Evolutionary conservation across 2,797 vertebrate species (phyloP).

Genomic region (Pempheris klunzingeri): DNA sequence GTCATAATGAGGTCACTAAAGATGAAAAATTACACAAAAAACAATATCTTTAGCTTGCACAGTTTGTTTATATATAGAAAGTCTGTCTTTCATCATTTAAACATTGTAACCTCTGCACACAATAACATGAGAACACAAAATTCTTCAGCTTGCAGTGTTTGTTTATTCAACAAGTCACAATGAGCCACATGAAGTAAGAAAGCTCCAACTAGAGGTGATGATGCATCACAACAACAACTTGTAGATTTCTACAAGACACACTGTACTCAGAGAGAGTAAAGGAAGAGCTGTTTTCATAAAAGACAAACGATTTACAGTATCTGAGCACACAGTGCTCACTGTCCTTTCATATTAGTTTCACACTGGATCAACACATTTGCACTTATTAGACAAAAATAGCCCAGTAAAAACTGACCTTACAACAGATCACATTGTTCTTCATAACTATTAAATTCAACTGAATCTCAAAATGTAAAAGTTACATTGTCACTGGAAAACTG

Average conservation of each 20-base stretch:
- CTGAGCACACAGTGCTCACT: conserved; percentile 20
- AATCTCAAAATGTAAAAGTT: not conserved
- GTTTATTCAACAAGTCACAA: conserved; percentile 47
- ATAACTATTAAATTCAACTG: not conserved
- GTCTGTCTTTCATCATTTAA: too few relatives aligned
- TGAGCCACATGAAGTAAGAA: not conserved
- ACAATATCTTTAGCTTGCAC: too few relatives aligned
- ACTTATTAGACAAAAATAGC: not conserved
- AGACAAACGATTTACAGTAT: conserved; percentile 27
- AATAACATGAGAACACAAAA: not conserved
- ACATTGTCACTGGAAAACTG: not conserved
- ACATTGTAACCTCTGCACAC: too few relatives aligned
- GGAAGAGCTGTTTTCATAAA: conserved; percentile 48
- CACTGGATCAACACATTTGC: not conserved
- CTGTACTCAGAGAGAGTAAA: conserved; percentile 45
- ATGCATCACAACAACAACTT: conserved; percentile 60
- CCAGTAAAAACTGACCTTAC: conserved; percentile 7
- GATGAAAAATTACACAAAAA: too few relatives aligned
- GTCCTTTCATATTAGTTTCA: not conserved
- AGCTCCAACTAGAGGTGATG: conserved; percentile 35
- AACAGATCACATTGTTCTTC: conserved; percentile 19
- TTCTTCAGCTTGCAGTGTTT: not conserved
- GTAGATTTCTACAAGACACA: conserved; percentile 56
- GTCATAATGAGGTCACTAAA: too few relatives aligned
- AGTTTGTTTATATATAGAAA: too few relatives aligned